A percentile compares a stretch with the other conserved stretches of the same genome.
Evolutionary conservation across 2,113 vertebrate genomes (phyloP).

Genomic region (Chaetodon auriga): DNA sequence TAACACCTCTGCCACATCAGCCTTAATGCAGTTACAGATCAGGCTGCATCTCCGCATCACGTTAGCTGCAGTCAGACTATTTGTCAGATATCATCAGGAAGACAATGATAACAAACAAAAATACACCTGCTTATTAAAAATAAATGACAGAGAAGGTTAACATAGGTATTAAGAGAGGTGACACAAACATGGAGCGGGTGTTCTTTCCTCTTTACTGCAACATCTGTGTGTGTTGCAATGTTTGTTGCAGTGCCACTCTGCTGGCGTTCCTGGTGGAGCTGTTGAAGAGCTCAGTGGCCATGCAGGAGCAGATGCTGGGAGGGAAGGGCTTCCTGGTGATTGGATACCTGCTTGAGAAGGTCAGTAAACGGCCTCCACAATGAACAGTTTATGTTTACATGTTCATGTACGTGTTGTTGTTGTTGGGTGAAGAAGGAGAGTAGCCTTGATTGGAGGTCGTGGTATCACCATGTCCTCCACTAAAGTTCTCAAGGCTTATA

Average conservation of each 20-base stretch:
- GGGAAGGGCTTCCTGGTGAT: constrained; percentile 99
- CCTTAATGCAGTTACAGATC: constrained; percentile 29
- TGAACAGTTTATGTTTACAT: background rate
- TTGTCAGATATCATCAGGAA: constrained; percentile 33
- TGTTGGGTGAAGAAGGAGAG: background rate
- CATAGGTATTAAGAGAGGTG: background rate
- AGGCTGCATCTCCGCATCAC: constrained; percentile 33
- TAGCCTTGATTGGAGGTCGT: background rate
- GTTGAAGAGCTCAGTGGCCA: constrained; percentile 98
- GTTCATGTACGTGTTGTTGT: background rate
- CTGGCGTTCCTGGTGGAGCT: constrained; percentile 98
- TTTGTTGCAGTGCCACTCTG: constrained; percentile 91
- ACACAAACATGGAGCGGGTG: background rate
- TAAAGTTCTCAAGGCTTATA: background rate
- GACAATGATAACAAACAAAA: constrained; percentile 13
- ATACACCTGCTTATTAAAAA: constrained; percentile 23
- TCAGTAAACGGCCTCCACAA: constrained; percentile 66
- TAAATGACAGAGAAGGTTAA: background rate
- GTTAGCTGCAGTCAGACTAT: constrained; percentile 10
- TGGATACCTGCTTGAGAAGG: constrained; percentile 99
- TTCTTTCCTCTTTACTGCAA: background rate
- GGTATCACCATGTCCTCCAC: background rate
- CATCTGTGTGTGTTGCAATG: constrained; percentile 8
- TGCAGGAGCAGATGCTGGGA: constrained; percentile 99
- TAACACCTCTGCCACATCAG: constrained; percentile 12